Conservation (phyloP, 2,797 vertebrate species). For the Pangasius macronema region DNA sequence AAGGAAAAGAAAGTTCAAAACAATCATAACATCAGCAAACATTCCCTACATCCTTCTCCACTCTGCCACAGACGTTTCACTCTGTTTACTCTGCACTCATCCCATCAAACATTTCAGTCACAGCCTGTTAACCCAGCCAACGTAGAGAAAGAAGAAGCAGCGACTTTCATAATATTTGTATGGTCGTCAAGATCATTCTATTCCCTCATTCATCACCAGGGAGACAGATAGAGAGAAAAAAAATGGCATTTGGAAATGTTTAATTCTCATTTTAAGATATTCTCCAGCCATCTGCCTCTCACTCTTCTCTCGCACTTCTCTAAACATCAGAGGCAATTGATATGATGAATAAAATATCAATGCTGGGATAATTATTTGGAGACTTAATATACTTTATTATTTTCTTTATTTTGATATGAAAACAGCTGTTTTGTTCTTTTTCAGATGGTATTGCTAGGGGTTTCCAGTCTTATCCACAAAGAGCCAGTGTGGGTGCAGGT, state of each 20-base stretch:
- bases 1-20: not conserved
- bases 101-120: constrained; percentile 54
- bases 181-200: constrained; percentile 57
- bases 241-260: constrained; percentile 40
- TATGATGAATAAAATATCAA: constrained; percentile 37
- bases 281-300: constrained; percentile 28
- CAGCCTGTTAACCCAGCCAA: constrained; percentile 55
- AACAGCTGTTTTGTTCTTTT: not conserved
- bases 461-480: too few relatives aligned
- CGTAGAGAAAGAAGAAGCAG: constrained; percentile 46
- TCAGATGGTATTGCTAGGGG: too few relatives aligned
- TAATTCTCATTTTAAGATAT: constrained; percentile 35
- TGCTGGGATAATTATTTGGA: constrained; percentile 21
- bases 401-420: not conserved
- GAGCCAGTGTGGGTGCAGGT: too few relatives aligned
- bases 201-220: constrained; percentile 57
- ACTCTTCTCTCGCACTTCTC: constrained; percentile 19
- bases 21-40: not conserved
- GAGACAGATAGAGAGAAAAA: constrained; percentile 36
- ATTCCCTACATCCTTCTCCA: not conserved
- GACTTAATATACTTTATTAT: constrained; percentile 10
- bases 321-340: constrained; percentile 21
- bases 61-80: constrained; percentile 21
- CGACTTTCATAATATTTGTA: constrained; percentile 59
- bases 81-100: constrained; percentile 57